Evolutionary conservation across 2,888 invertebrate species (phyloP).

Genomic region (Hyles lineata): DNA sequence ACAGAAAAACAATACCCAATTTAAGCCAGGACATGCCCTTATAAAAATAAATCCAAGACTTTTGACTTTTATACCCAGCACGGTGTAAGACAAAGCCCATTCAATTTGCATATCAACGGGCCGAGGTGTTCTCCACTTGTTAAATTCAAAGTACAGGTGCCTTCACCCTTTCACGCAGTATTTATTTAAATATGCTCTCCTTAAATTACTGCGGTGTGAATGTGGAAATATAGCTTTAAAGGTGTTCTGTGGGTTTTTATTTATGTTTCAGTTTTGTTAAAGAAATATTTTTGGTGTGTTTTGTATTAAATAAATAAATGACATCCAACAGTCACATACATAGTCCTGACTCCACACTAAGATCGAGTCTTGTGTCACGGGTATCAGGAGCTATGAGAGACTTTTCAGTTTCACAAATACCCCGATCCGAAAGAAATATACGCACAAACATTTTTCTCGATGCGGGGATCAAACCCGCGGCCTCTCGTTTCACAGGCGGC

Average conservation of each 20-base stretch:
- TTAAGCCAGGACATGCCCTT: background rate
- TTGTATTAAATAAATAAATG: too few relatives aligned
- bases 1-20: background rate
- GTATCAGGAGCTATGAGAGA: too few relatives aligned
- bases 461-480: too few relatives aligned
- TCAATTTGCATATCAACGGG: constrained; percentile 19
- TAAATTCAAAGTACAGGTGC: constrained; percentile 15
- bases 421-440: too few relatives aligned
- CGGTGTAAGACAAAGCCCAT: constrained; percentile 9
- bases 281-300: too few relatives aligned
- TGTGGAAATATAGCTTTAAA: background rate
- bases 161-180: constrained; percentile 10
- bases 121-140: constrained; percentile 22
- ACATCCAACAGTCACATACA: too few relatives aligned
- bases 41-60: constrained; percentile 7
- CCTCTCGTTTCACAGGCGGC: too few relatives aligned
- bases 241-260: background rate
- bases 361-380: too few relatives aligned
- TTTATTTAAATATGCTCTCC: constrained; percentile 25
- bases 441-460: too few relatives aligned
- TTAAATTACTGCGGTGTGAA: constrained; percentile 22
- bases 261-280: too few relatives aligned
- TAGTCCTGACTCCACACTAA: too few relatives aligned
- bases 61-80: background rate
- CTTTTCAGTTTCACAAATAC: too few relatives aligned